Evolutionary conservation across 2,888 invertebrate genomes (phyloP), one percentile per base, ranked within the genome.

Genomic region (Lamproptera curius): DNA sequence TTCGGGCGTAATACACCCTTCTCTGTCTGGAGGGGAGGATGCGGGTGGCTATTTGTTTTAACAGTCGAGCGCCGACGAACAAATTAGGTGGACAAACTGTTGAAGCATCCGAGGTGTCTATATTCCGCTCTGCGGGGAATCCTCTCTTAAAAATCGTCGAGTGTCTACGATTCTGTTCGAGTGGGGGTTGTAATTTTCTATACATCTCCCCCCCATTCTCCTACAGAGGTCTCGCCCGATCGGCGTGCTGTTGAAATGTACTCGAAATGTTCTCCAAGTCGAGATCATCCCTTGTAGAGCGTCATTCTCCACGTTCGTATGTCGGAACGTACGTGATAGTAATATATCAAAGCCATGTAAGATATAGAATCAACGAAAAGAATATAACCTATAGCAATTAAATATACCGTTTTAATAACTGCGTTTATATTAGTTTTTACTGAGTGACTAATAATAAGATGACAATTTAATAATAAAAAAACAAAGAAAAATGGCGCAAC

Each of bases 11-110:
- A 72, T 78, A 75, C 73, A 73, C 68, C 78, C 67, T 70, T 80
- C 82, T 75, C 72, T 76, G 70, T 80, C 78, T 61, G 64, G 64
- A 70, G 71, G 75, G 70, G 78, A 72, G 75, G 80, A 78, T 74
- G 73, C 73, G 75, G 75, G 68, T 67, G 71, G 75, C 80, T 85
- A 85, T 86, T 86, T 87, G 84, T 87, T 87, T 85, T 85, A 82
- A 78, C 84, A 84, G 84, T 73, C 75, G 82, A 80, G 76, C 77
- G 78, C 72, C 79, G 78, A 68, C 79, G 87, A 84, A 83, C 85
- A 87, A 87, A 87, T 86, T 86, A 85, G 86, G 83, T 83, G 82
- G 85, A 84, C 87, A 86, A 85, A 86, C 87, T 85, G 83, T 82
- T 80, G 78, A 79, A 82, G 76, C 78, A 76, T 74, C 67, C 77